Evolutionary conservation across 2,113 vertebrate species (phyloP).

Genomic region (Phrynosoma blainvillii): DNA sequence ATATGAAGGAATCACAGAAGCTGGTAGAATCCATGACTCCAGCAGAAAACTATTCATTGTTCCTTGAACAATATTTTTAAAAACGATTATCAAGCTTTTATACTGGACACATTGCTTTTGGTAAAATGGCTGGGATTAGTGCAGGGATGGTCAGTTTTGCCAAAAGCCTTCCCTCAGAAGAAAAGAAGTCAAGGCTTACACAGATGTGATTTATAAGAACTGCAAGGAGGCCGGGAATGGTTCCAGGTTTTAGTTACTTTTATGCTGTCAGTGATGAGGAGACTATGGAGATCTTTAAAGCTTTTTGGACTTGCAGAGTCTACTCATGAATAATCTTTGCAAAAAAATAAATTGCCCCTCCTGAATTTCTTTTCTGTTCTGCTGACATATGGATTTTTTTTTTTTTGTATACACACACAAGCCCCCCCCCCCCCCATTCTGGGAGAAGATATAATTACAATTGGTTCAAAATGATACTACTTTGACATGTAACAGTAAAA

Average conservation of each 20-base stretch:
- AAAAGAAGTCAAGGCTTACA: conserved; percentile 54
- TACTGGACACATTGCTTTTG: conserved; percentile 31
- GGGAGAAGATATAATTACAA: conserved; percentile 60
- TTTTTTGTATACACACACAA: background rate
- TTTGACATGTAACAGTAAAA: conserved; percentile 24
- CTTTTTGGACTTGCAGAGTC: conserved; percentile 65
- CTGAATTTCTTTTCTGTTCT: conserved; percentile 54
- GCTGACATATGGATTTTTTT: conserved; percentile 54
- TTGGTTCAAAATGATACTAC: conserved; percentile 54
- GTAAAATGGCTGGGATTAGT: conserved; percentile 42
- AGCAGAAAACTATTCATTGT: background rate
- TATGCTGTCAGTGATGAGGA: conserved; percentile 66
- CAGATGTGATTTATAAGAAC: conserved; percentile 61
- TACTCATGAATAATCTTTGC: conserved; percentile 48
- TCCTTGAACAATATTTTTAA: background rate
- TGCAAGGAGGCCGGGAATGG: conserved; percentile 50
- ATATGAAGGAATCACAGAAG: background rate
- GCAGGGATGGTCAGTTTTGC: conserved; percentile 47
- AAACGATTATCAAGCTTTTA: conserved; percentile 1
- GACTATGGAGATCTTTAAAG: conserved; percentile 61
- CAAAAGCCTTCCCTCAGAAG: conserved; percentile 57
- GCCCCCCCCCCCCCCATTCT: background rate
- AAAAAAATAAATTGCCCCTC: conserved; percentile 52
- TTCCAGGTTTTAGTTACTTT: conserved; percentile 65
- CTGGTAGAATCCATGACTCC: background rate